phyloP scores from a whole-genome alignment of 2,113 vertebrate species.

The Heloderma charlesbogerti region DNA sequence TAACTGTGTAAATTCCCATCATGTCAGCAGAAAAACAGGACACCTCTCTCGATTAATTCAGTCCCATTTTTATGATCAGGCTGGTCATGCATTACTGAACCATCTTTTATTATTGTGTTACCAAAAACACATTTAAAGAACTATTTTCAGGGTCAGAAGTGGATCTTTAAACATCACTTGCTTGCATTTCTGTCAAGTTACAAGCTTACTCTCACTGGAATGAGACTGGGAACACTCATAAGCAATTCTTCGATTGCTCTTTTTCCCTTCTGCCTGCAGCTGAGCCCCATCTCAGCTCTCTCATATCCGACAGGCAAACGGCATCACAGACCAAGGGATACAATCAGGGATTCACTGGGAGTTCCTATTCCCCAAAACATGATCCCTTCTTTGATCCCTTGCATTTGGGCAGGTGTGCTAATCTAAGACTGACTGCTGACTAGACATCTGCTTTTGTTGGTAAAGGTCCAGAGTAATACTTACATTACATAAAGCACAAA shows the following conservation, averaged over 20 bases:
- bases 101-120: constrained; percentile 6
- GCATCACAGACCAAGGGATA: constrained; percentile 58
- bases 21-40: constrained; percentile 15
- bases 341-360: constrained; percentile 60
- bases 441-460: constrained; percentile 70
- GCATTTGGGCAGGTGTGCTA: constrained; percentile 70
- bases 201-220: constrained; percentile 61
- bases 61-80: neutral
- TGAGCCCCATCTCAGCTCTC: constrained; percentile 63
- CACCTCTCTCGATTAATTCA: neutral
- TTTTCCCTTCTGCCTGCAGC: constrained; percentile 64
- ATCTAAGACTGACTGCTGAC: constrained; percentile 51
- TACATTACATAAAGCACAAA: constrained; percentile 62
- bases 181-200: constrained; percentile 68
- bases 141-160: constrained; percentile 45
- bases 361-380: constrained; percentile 54
- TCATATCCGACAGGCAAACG: constrained; percentile 54
- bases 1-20: neutral
- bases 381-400: constrained; percentile 62
- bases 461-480: constrained; percentile 67
- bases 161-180: constrained; percentile 56
- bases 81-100: neutral
- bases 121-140: constrained; percentile 36
- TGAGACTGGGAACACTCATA: constrained; percentile 58
- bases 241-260: constrained; percentile 59